A percentile compares a stretch with the other conserved stretches of the same genome.
These are phyloP conservation scores for Gambusia yucatana DNA, from an alignment of 2,797 vertebrate species.

Conservation along the genomic window DNA sequence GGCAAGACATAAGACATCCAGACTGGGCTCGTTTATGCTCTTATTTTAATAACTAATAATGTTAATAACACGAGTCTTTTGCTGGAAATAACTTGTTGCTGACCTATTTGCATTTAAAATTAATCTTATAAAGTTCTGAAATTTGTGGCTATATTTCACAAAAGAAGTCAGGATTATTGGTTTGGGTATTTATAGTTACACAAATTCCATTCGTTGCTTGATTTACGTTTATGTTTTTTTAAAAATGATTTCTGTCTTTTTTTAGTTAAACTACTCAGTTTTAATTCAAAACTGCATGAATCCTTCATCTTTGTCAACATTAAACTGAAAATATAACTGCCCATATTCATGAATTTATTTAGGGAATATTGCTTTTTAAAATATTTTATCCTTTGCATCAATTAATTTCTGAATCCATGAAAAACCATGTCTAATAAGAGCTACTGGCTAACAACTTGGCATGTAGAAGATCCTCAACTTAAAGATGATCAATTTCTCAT, in stretches of 20 bases:
- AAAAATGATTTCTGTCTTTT: neutral
- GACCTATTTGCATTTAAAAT: slow-evolving; percentile 20
- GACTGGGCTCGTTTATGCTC: neutral
- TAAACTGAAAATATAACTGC: neutral
- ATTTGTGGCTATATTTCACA: slow-evolving; percentile 3
- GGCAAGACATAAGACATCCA: neutral
- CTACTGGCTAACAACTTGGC: neutral
- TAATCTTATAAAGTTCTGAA: slow-evolving; percentile 5
- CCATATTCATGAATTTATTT: neutral
- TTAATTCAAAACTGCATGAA: neutral
- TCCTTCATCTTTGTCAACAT: neutral
- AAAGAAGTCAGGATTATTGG: neutral
- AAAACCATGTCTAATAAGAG: neutral
- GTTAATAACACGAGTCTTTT: neutral
- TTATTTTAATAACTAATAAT: neutral
- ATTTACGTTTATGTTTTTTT: neutral
- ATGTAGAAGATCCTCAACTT: neutral
- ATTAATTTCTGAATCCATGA: neutral
- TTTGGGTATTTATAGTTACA: neutral
- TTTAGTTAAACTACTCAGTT: neutral
- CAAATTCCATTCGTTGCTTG: neutral
- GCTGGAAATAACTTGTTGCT: neutral
- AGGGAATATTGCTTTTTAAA: neutral
- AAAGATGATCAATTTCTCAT: neutral
- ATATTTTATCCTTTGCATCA: neutral